These are phyloP conservation scores for Drosophila gaucha DNA, from an alignment of 2,888 invertebrate genomes.

Conservation along the genomic window DNA sequence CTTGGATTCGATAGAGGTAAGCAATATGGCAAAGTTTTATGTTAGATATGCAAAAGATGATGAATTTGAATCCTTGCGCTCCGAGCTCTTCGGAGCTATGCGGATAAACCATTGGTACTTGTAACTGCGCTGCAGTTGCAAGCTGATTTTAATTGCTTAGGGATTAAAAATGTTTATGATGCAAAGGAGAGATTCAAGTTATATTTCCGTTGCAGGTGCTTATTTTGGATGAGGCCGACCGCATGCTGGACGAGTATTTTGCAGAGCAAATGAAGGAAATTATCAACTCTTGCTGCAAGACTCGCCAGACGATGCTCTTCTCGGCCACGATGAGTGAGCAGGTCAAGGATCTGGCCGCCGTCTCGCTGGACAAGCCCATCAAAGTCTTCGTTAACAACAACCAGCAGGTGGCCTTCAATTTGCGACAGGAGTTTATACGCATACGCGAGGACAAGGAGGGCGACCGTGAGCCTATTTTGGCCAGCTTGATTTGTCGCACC, in stretches of 20 bases:
- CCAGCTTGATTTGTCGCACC: constrained; percentile 93
- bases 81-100: constrained; percentile 67
- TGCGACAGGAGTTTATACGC: constrained; percentile 97
- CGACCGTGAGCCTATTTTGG: constrained; percentile 95
- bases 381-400: constrained; percentile 98
- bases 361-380: constrained; percentile 96
- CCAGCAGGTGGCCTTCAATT: constrained; percentile 96
- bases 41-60: constrained; percentile 57
- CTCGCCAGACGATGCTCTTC: constrained; percentile 98
- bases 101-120: constrained; percentile 45
- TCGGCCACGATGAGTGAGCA: constrained; percentile 99
- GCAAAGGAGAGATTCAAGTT: background rate
- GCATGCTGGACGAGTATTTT: constrained; percentile 99
- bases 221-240: constrained; percentile 89
- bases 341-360: constrained; percentile 97
- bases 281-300: constrained; percentile 94
- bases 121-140: constrained; percentile 57
- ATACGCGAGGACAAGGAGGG: constrained; percentile 95
- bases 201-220: constrained; percentile 81
- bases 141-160: constrained; percentile 63
- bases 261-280: constrained; percentile 99
- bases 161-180: background rate
- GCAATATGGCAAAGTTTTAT: background rate
- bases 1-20: constrained; percentile 95
- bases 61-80: constrained; percentile 85